Base-by-base conservation (phyloP, 2,888 invertebrate species). In the Tholera decimalis region DNA sequence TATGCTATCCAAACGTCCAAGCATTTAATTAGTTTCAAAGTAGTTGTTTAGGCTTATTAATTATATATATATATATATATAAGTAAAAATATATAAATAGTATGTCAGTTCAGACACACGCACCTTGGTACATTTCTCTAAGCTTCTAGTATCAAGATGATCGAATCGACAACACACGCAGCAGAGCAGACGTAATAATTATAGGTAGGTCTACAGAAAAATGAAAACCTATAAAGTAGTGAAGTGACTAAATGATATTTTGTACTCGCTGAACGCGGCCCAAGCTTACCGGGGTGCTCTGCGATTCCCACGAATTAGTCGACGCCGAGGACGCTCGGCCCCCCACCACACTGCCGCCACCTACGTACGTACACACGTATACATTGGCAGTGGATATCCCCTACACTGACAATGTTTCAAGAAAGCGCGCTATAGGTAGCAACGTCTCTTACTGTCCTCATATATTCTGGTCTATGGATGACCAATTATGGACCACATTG, bases 141-240 rank as follows among this genome's bases (percentile, higher is more conserved):
- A 90, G 94, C 93, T 85, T 89, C 94, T 95, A 94, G 83, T 85
- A 90, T 90, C 89, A 91, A 90, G 88, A 93, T 90, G 92, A 91
- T 91, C 86, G 91, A 90, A 83, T 91, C 88, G 93, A 94, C 92
- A 94, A 92, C 92, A 94, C 93, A 95, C 95, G 94, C 95, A 95
- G 94, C 93, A 92, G 94, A 93, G 92, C 92, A 95, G 93, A 94
- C 93, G 93, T 87, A 91, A 91, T 92, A 89, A 88, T 91, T 86
- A 90, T 87, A 92, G 86, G 87, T 90, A 91, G 86, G 83, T 92
- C 94, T 95, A 95, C 93, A 88, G 91, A 94, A 90, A 90, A 93
- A 93, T 93, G 92, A 88, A 91, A 94, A 93, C 91, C 92, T 91
- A 92, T 89, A 92, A 89, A 88, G 88, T 87, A 88, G 91, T 91